A percentile compares a stretch with the other conserved stretches of the same genome.
phyloP scores from a whole-genome alignment of 2,888 invertebrate species.

The Xestia ashworthii region DNA sequence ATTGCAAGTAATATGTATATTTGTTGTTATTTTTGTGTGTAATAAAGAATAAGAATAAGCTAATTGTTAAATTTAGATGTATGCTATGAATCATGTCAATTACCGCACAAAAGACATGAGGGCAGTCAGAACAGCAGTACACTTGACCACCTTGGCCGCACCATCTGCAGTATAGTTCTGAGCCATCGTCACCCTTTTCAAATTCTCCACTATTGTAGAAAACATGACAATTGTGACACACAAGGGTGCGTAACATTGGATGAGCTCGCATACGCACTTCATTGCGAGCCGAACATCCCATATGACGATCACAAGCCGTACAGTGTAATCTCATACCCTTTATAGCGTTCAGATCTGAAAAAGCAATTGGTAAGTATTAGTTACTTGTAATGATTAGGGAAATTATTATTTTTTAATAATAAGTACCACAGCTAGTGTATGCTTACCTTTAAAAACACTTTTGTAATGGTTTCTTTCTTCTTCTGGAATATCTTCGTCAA shows the following conservation, averaged over 20 bases:
- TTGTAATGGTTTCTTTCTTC: slow-evolving; percentile 89
- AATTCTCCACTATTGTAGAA: slow-evolving; percentile 96
- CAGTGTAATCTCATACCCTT: slow-evolving; percentile 92
- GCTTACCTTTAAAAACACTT: slow-evolving; percentile 85
- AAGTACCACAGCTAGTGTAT: background rate
- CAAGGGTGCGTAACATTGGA: slow-evolving; percentile 93
- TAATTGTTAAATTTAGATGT: background rate
- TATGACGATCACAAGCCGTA: slow-evolving; percentile 93
- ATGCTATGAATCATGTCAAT: slow-evolving; percentile 58
- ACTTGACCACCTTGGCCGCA: slow-evolving; percentile 95
- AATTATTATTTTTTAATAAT: background rate
- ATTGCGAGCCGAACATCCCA: slow-evolving; percentile 93
- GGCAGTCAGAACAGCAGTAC: slow-evolving; percentile 94
- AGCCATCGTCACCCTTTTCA: slow-evolving; percentile 95
- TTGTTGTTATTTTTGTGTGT: too few relatives aligned
- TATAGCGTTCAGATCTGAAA: slow-evolving; percentile 91
- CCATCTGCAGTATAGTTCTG: slow-evolving; percentile 95
- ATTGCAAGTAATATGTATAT: too few relatives aligned
- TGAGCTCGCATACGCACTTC: slow-evolving; percentile 93
- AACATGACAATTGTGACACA: slow-evolving; percentile 93
- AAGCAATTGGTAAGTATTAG: background rate
- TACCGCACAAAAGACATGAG: slow-evolving; percentile 94
- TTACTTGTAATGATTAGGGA: background rate
- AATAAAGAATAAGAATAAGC: too few relatives aligned
- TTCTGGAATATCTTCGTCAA: slow-evolving; percentile 89